Percentiles rank a stretch among this genome's conserved stretches.
Conservation (phyloP, 2,113 vertebrate species). For the Grammomys surdaster region DNA sequence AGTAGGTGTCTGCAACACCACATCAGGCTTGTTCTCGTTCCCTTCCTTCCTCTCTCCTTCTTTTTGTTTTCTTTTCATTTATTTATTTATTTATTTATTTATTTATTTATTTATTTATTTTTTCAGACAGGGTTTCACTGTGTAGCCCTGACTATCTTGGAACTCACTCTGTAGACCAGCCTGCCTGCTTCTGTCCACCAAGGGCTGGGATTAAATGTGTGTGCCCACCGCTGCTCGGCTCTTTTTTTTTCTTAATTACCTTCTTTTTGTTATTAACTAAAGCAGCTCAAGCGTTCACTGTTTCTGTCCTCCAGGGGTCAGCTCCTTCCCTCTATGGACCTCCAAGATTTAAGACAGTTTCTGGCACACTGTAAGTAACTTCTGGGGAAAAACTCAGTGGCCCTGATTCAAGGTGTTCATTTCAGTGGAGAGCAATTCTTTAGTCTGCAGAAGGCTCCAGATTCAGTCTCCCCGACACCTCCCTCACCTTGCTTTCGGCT, state of each 20-base stretch:
- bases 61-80: not conserved
- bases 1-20: not conserved
- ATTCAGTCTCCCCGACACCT: not conserved
- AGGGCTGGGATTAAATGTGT: not conserved
- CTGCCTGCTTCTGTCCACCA: not conserved
- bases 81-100: not conserved
- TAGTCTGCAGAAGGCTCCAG: not conserved
- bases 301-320: not conserved
- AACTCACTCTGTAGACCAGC: not conserved
- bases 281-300: not conserved
- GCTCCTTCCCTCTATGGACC: not conserved
- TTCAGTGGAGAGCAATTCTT: not conserved
- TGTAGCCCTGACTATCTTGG: not conserved
- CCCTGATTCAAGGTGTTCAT: not conserved
- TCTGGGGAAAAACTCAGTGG: not conserved
- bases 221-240: accelerated
- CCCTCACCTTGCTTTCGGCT: not conserved
- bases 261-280: not conserved
- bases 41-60: no score
- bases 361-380: not conserved
- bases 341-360: not conserved
- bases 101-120: not conserved
- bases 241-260: not conserved
- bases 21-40: not conserved
- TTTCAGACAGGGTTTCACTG: not conserved